Evolutionary conservation across 2,888 invertebrate species (phyloP), one percentile per base, ranked within the genome.

Genomic region (Hoplodrina blanda): DNA sequence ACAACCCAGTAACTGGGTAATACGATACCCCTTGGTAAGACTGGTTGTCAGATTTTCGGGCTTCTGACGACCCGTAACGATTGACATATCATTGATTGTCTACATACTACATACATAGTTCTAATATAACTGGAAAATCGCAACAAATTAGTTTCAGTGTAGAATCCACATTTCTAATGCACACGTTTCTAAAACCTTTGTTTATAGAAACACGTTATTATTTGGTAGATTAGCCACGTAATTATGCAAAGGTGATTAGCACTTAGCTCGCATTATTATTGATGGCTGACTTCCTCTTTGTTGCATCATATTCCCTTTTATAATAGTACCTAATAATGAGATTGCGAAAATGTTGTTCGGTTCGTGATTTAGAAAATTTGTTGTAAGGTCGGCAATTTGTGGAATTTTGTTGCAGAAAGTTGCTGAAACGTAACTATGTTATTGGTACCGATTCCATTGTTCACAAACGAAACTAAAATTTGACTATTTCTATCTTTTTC

Each of bases 101-200:
- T n/a, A n/a, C n/a, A n/a, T n/a, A n/a, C n/a, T 25, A 25, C 25
- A 25, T 25, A 25, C 25, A 25, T 25, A 25, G 25, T 25, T 33
- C 33, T 7, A 33, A 33, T 33, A 37, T 10, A 37, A 10, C 37
- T 41, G 41, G 13, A 17, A 44, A 59, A 20, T 20, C 4, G 46
- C 25, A 17, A 25, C 44, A 25, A 46, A 50, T n/a, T 13, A 10
- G 10, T 20, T 52, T 37, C n/a, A 50, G 52, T 20, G 15, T 7
- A 20, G 10, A 37, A 10, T 4, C 13, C 30, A 7, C 30, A 66
- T 60, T 54, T 60, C 46, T 53, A 49, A 52, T 30, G 30, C 1
- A 2, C 30, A 50, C n/a, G 68, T 67, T 67, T 67, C 67, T 67
- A 54, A 20, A 56, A 68, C 68, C 68, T 68, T 60, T 30, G 53